Percentiles rank a stretch among this genome's conserved stretches.
phyloP scores from a whole-genome alignment of 2,888 invertebrate genomes.

The Sinopyrophorus schimmeli region DNA sequence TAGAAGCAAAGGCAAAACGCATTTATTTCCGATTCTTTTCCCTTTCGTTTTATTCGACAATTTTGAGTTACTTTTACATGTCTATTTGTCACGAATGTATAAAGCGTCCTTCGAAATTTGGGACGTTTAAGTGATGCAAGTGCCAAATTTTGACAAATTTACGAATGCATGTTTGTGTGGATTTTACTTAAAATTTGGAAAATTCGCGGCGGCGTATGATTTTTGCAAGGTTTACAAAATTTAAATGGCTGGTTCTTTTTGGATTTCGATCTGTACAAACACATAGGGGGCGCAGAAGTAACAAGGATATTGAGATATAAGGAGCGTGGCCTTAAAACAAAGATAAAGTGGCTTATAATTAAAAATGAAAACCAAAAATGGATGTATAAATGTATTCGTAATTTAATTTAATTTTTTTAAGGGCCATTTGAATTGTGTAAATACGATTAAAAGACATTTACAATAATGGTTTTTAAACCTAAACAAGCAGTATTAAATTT shows the following conservation, averaged over 20 bases:
- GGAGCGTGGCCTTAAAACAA: slow-evolving; percentile 24
- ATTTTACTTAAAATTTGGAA: not conserved
- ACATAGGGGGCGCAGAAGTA: no score
- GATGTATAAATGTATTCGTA: not conserved
- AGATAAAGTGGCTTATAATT: slow-evolving; percentile 11
- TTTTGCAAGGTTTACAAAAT: slow-evolving; percentile 6
- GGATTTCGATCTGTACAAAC: no score
- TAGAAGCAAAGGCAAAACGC: no score
- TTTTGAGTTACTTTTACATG: slow-evolving; percentile 17
- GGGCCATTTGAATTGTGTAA: slow-evolving; percentile 6
- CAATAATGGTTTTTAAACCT: slow-evolving; percentile 9
- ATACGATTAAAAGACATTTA: slow-evolving; percentile 6
- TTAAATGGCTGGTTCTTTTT: slow-evolving; percentile 1
- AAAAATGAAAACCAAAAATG: not conserved
- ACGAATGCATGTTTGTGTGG: slow-evolving; percentile 20
- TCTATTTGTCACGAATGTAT: slow-evolving; percentile 27
- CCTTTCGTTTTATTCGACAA: no score
- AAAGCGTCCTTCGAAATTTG: slow-evolving; percentile 31
- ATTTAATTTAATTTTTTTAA: not conserved
- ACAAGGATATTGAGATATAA: no score
- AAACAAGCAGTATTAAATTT: slow-evolving; percentile 24
- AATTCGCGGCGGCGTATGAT: not conserved
- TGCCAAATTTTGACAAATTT: slow-evolving; percentile 51
- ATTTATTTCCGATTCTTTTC: no score
- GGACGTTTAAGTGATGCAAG: slow-evolving; percentile 53